phyloP scores from a whole-genome alignment of 1,140 invertebrate genomes.

The Hirudo medicinalis region DNA sequence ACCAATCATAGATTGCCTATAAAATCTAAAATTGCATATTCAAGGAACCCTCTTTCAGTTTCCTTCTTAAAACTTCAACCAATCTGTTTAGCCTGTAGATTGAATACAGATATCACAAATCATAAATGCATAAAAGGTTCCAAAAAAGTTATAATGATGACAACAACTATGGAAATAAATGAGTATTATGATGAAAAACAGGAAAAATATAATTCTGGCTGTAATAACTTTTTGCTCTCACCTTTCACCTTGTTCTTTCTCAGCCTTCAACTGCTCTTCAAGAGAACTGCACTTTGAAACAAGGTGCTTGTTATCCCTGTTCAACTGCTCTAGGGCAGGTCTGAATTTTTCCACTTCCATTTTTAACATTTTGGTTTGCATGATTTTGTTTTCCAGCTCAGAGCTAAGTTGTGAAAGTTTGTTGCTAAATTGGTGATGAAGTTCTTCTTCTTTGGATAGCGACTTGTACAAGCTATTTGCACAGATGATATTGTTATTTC shows the following conservation, averaged over 20 bases:
- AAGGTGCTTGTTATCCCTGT: background rate
- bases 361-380: background rate
- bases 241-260: background rate
- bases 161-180: background rate
- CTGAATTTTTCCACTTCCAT: background rate
- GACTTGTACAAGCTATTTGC: background rate
- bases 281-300: background rate
- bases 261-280: background rate
- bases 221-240: background rate
- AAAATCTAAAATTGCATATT: no score
- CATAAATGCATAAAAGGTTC: background rate
- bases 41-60: background rate
- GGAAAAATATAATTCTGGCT: background rate
- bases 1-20: no score
- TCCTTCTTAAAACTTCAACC: conserved; percentile 6
- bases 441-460: conserved; percentile 3
- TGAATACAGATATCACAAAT: background rate
- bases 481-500: background rate
- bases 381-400: conserved; percentile 8
- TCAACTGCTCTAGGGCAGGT: background rate
- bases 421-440: conserved; percentile 3
- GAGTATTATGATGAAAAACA: background rate
- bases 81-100: background rate
- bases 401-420: background rate
- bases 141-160: background rate